Conservation (phyloP, 2,113 vertebrate species). For the Capreolus pygargus region DNA sequence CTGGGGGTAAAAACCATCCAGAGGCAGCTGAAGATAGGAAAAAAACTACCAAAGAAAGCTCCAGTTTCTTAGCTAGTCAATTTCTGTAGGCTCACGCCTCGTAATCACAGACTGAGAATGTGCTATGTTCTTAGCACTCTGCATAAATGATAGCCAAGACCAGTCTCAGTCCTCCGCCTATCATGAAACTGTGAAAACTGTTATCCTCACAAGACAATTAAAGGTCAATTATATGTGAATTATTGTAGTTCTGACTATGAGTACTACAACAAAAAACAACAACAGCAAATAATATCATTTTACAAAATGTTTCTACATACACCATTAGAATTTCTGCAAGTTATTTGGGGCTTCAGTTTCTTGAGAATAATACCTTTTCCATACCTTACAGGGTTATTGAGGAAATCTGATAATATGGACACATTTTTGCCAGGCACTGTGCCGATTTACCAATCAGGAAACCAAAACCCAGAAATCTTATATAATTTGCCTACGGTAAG, state of each 20-base stretch:
- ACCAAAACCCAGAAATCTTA: neutral
- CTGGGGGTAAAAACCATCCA: neutral
- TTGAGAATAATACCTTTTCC: neutral
- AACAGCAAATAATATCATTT: neutral
- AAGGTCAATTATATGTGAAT: neutral
- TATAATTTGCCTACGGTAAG: neutral
- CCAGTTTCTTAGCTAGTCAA: neutral
- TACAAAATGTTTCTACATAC: neutral
- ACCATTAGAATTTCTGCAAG: neutral
- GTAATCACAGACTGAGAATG: neutral
- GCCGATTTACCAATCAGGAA: neutral
- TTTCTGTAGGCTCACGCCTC: neutral
- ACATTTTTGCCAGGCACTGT: neutral
- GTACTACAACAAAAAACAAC: neutral
- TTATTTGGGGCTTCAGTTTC: neutral
- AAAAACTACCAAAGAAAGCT: neutral
- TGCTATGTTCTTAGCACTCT: neutral
- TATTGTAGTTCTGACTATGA: neutral
- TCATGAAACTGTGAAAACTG: neutral
- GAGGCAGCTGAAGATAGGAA: neutral
- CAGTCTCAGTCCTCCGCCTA: neutral
- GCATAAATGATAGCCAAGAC: neutral
- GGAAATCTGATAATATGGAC: neutral
- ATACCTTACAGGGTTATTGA: neutral
- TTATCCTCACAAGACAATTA: neutral